Base-by-base conservation (phyloP, 2,797 vertebrate genomes). In the Poeciliopsis presidionis region DNA sequence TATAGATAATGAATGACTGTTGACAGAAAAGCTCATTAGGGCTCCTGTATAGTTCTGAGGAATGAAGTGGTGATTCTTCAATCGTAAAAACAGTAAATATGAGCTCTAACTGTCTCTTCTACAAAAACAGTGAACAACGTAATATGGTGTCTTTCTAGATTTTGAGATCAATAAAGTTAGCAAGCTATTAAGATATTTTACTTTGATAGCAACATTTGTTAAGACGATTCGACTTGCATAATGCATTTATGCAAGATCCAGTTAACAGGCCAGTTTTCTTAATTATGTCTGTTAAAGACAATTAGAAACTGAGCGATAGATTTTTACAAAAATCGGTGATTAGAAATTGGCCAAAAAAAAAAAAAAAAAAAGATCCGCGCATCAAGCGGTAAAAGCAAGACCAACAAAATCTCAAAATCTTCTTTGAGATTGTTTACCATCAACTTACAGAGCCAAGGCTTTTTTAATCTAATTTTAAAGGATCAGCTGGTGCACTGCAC, bases 381-480 rank as follows among this genome's bases (percentile, higher is more conserved):
- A 65, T 65, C 33, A 22, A 65, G 20, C 39, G 20, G 33, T 36
- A 36, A 36, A 39, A 65, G 16, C 18, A 39, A 39, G 18, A 18
- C 3, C 5, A 78, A 87, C 85, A 86, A n/a, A n/a, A n/a, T n/a
- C n/a, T n/a, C n/a, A n/a, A n/a, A 82, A 77, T 71, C 2, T 74
- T 79, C 65, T 90, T 83, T 86, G 85, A 82, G 73, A 81, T 55
- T 51, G 83, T 82, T 86, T 88, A 81, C 78, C 71, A 1, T 69
- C 49, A 85, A 92, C 86, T 78, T 86, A 78, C 63, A 65, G 74
- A 76, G 65, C 61, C 33, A 73, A 59, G 77, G 78, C 80, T 25
- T 71, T 71, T 78, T 80, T 79, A 76, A 87, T 90, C 45, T 80
- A 73, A 77, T 88, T 75, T 80, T 81, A 67, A 43, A 88, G 84